Conservation (phyloP, 2,113 vertebrate species). For the Empidonax traillii region DNA sequence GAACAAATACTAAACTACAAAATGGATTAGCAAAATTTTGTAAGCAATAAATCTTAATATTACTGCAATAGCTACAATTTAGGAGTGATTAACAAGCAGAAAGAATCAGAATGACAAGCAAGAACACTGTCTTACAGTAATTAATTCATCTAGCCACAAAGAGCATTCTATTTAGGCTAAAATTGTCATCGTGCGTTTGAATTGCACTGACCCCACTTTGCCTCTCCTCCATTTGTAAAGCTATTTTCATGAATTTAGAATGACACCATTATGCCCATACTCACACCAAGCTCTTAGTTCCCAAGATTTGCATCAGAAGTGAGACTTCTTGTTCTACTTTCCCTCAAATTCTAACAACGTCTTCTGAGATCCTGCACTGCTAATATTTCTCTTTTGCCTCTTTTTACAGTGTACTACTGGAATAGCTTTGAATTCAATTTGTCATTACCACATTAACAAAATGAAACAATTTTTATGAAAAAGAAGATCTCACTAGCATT, state of each 20-base stretch:
- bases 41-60: slow-evolving; percentile 50
- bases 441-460: not conserved
- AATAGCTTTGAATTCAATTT: not conserved
- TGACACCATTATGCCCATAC: slow-evolving; percentile 62
- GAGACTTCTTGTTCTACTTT: slow-evolving; percentile 42
- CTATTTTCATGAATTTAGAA: slow-evolving; percentile 68
- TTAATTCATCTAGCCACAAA: slow-evolving; percentile 67
- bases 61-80: slow-evolving; percentile 51
- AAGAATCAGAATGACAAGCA: slow-evolving; percentile 68
- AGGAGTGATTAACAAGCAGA: slow-evolving; percentile 66
- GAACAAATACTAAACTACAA: not conserved
- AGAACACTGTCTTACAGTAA: slow-evolving; percentile 67
- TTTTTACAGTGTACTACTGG: not conserved
- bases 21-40: not conserved
- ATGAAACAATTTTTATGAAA: not conserved
- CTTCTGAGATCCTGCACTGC: not conserved
- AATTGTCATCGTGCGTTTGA: slow-evolving; percentile 63
- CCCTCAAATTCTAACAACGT: slow-evolving; percentile 24
- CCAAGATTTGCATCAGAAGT: slow-evolving; percentile 69
- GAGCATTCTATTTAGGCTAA: slow-evolving; percentile 63
- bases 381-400: not conserved
- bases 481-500: not conserved
- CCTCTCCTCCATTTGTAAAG: slow-evolving; percentile 67
- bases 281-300: slow-evolving; percentile 22
- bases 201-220: slow-evolving; percentile 67